phyloP scores from a whole-genome alignment of 1,140 invertebrate species.

The Cyclina sinensis region DNA sequence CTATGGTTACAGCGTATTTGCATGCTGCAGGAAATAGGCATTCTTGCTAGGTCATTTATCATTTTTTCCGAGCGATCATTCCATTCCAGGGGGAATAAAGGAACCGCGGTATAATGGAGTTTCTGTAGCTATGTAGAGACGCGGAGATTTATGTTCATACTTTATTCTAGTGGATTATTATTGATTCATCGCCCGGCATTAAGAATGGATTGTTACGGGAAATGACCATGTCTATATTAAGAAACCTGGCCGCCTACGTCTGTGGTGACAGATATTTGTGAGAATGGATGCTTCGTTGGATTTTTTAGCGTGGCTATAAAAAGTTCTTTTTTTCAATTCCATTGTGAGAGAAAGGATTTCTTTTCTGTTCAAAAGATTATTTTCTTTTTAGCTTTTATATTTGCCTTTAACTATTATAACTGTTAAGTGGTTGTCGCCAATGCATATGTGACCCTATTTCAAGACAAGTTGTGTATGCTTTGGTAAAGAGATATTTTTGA shows the following conservation, averaged over 20 bases:
- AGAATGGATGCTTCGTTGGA: neutral
- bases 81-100: neutral
- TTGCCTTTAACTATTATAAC: no score
- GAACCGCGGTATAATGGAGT: conserved; percentile 20
- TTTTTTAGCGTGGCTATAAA: neutral
- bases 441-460: no score
- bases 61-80: conserved; percentile 14
- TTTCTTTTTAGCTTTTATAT: no score
- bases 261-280: neutral
- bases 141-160: conserved; percentile 10
- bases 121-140: neutral
- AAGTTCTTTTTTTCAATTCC: neutral
- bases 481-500: no score
- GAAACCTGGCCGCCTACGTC: neutral
- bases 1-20: neutral
- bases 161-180: neutral
- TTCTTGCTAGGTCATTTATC: neutral
- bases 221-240: neutral
- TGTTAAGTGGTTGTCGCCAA: no score
- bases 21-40: neutral
- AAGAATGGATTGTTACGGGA: neutral
- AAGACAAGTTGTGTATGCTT: no score
- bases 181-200: conserved; percentile 12
- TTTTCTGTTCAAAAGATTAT: no score
- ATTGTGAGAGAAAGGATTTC: no score